Evolutionary conservation across 1,140 invertebrate genomes (phyloP).

Genomic region (Apocrypta bakeri): DNA sequence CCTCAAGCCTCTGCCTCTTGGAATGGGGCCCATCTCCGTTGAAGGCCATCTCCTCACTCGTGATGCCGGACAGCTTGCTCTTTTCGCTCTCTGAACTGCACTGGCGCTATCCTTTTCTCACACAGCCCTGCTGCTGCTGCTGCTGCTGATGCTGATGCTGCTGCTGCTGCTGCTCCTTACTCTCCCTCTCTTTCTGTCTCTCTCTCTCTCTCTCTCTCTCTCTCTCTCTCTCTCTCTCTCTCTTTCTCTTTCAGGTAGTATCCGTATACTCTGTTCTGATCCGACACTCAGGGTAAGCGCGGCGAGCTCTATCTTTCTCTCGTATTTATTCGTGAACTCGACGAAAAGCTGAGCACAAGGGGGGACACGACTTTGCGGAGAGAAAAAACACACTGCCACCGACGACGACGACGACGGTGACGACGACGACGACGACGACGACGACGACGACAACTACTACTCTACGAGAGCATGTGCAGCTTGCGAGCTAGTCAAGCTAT

Average conservation of each 20-base stretch:
- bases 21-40: constrained; percentile 76
- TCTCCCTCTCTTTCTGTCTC: too few species aligned
- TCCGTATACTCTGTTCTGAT: constrained; percentile 25
- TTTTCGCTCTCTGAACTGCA: background rate
- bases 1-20: constrained; percentile 75
- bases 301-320: constrained; percentile 32
- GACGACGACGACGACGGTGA: background rate
- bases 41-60: constrained; percentile 70
- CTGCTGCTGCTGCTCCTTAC: background rate
- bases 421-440: background rate
- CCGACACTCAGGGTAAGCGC: constrained; percentile 61
- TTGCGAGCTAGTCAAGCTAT: background rate
- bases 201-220: too few species aligned
- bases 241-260: background rate
- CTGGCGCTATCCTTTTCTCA: background rate
- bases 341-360: background rate
- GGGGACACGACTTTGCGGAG: background rate
- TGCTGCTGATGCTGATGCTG: too few species aligned
- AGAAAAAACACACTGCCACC: background rate
- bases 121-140: background rate
- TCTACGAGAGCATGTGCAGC: background rate
- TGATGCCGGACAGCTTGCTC: constrained; percentile 52
- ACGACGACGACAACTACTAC: background rate
- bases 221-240: too few species aligned
- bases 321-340: background rate